Evolutionary conservation across 1,140 invertebrate species (phyloP).

Genomic region (Bombus superbus): DNA sequence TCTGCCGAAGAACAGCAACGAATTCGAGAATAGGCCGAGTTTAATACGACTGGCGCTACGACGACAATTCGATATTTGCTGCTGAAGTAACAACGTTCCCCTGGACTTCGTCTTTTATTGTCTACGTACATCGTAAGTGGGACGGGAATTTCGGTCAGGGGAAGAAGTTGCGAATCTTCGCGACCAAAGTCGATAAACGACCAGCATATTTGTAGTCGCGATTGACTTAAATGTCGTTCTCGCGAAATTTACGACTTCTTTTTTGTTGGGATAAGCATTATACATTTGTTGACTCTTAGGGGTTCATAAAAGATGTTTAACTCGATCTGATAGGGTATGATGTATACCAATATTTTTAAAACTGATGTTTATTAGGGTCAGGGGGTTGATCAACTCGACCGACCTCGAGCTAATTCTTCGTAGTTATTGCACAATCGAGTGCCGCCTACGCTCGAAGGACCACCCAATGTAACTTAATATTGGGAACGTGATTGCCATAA

Average conservation of each 20-base stretch:
- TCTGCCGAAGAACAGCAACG: background rate
- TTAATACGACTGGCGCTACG: background rate
- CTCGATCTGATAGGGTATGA: background rate
- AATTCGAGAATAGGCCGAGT: background rate
- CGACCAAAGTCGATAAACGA: constrained; percentile 5
- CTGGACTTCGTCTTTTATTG: constrained; percentile 21
- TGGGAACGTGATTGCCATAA: too few relatives aligned
- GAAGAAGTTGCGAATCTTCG: constrained; percentile 1
- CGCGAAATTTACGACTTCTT: constrained; percentile 3
- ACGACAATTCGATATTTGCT: background rate
- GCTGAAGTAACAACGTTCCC: background rate
- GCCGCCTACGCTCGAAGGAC: too few relatives aligned
- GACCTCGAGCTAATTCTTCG: too few relatives aligned
- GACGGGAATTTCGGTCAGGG: constrained; percentile 30
- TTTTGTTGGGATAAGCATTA: background rate
- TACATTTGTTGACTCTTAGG: background rate
- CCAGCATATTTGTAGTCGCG: background rate
- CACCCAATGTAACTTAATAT: too few relatives aligned
- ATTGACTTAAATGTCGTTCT: constrained; percentile 13
- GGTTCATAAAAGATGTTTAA: background rate
- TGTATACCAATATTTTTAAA: background rate
- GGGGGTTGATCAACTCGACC: too few relatives aligned
- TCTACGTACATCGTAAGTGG: background rate
- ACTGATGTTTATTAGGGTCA: background rate
- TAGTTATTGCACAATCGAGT: too few relatives aligned